Evolutionary conservation across 2,113 vertebrate species (phyloP).

Genomic region (Perca schrenkii): DNA sequence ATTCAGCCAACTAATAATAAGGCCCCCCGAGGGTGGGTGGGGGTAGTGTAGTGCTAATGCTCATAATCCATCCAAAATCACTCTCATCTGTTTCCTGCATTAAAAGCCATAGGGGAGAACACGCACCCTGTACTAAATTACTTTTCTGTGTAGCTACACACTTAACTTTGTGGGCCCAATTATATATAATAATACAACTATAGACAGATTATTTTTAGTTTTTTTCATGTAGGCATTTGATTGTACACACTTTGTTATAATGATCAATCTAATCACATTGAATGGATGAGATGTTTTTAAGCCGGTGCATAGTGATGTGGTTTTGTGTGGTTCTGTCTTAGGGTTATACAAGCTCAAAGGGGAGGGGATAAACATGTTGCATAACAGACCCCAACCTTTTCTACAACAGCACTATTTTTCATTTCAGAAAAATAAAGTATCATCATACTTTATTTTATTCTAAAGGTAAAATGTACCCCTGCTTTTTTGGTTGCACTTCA

Average conservation of each 20-base stretch:
- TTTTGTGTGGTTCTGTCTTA: too few species aligned
- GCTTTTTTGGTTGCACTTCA: neutral
- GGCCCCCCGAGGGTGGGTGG: constrained; percentile 2
- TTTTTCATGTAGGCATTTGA: neutral
- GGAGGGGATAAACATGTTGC: too few species aligned
- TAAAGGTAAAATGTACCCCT: neutral
- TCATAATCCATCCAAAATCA: constrained; percentile 58
- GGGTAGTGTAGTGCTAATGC: constrained; percentile 25
- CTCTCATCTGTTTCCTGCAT: constrained; percentile 51
- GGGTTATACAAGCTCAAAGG: too few species aligned
- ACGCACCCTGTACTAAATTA: constrained; percentile 33
- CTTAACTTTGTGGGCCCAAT: constrained; percentile 21
- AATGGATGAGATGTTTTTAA: too few species aligned
- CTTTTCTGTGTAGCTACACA: constrained; percentile 32
- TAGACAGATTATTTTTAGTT: neutral
- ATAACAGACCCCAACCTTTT: neutral
- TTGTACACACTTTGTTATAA: neutral
- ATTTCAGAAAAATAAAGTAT: neutral
- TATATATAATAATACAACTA: constrained; percentile 18
- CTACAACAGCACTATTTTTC: neutral
- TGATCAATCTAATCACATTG: too few species aligned
- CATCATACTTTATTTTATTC: neutral
- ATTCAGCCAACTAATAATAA: constrained; percentile 57
- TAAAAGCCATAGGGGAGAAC: constrained; percentile 41
- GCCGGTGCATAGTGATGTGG: too few species aligned